A percentile compares a stretch with the other conserved stretches of the same genome.
phyloP scores from a whole-genome alignment of 2,888 invertebrate genomes.

The Lepidonotus clava region DNA sequence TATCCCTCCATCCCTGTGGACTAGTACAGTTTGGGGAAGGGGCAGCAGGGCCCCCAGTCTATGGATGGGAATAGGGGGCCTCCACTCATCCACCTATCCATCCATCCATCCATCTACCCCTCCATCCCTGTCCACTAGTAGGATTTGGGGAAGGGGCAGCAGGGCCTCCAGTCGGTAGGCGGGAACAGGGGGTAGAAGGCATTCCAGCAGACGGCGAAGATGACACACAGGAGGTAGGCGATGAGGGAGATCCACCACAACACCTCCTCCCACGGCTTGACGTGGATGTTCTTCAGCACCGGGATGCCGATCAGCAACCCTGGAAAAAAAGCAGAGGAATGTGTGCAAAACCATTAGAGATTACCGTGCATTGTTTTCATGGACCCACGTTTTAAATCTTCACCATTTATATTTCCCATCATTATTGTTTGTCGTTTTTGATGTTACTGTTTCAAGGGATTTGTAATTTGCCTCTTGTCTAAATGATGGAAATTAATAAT shows the following conservation, averaged over 20 bases:
- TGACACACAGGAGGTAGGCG: slow-evolving; percentile 74
- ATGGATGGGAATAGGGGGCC: slow-evolving; percentile 72
- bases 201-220: slow-evolving; percentile 77
- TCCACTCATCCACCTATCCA: too few relatives aligned
- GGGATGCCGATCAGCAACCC: slow-evolving; percentile 83
- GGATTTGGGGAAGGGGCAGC: slow-evolving; percentile 60
- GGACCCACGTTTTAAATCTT: too few relatives aligned
- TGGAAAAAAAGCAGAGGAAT: slow-evolving; percentile 82
- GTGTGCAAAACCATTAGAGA: too few relatives aligned
- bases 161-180: slow-evolving; percentile 73
- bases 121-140: too few relatives aligned
- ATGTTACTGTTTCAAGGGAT: too few relatives aligned
- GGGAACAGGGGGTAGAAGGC: slow-evolving; percentile 75
- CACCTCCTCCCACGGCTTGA: slow-evolving; percentile 78
- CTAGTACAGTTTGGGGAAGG: slow-evolving; percentile 24
- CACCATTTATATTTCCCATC: too few relatives aligned
- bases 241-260: slow-evolving; percentile 78
- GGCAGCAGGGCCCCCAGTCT: slow-evolving; percentile 72
- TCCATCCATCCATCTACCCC: too few relatives aligned
- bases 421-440: too few relatives aligned
- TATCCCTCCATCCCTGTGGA: too few relatives aligned
- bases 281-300: slow-evolving; percentile 78
- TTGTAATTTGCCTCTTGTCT: too few relatives aligned
- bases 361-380: too few relatives aligned
- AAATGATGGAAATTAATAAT: too few relatives aligned